These are phyloP conservation scores for Buphagus erythrorhynchus DNA, from an alignment of 2,797 vertebrate species.

Conservation along the genomic window DNA sequence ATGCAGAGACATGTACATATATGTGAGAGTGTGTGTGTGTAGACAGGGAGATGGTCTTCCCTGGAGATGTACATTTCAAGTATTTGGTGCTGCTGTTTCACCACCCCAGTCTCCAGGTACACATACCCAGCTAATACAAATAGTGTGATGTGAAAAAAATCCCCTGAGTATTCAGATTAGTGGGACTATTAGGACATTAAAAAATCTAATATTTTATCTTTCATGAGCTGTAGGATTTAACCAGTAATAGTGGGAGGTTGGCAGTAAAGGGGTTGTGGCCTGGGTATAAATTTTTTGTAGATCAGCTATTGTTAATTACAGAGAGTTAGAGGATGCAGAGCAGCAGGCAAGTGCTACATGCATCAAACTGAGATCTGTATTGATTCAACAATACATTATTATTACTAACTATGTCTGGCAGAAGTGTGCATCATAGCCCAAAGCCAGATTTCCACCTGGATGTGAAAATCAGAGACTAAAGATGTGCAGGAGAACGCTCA, in stretches of 20 bases:
- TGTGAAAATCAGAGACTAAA: background rate
- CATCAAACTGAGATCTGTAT: background rate
- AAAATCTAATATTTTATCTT: background rate
- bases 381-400: background rate
- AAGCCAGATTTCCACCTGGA: background rate
- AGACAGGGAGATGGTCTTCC: background rate
- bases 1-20: background rate
- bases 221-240: background rate
- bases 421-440: background rate
- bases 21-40: background rate
- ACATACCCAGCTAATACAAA: background rate
- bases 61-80: background rate
- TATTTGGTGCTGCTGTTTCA: background rate
- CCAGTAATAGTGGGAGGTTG: background rate
- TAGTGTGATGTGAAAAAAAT: background rate
- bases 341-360: background rate
- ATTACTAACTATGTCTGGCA: background rate
- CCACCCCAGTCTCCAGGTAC: background rate
- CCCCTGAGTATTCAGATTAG: background rate
- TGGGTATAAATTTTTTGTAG: background rate
- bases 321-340: background rate
- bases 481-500: background rate
- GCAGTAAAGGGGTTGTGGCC: background rate
- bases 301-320: background rate
- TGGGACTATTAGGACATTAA: background rate